Conservation (phyloP, 30 jellyfish, hydroid and myxozoan genomes). For the Pseudorhiza aurosa region DNA sequence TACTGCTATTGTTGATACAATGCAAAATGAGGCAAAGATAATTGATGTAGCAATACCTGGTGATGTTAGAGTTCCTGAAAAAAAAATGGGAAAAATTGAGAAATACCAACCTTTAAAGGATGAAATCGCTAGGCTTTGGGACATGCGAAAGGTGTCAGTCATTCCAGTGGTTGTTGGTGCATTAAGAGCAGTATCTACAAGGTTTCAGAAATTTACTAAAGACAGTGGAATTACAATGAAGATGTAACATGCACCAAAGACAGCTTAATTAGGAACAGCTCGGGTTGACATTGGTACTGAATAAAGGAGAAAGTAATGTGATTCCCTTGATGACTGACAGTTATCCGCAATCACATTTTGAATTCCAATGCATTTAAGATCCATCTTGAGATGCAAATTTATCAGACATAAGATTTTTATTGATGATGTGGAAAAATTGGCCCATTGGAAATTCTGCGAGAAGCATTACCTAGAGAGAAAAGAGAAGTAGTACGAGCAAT, state of each 20-base stretch:
- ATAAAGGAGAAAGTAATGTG: no score
- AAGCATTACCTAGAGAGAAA: background rate
- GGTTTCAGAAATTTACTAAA: no score
- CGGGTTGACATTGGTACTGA: no score
- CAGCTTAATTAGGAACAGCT: no score
- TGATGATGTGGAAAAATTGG: background rate
- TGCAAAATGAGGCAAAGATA: background rate
- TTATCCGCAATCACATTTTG: no score
- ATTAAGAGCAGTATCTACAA: background rate
- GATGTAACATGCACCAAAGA: no score
- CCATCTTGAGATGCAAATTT: no score
- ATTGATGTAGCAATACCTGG: slow-evolving; percentile 31
- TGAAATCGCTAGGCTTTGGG: slow-evolving; percentile 31
- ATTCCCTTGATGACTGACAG: no score
- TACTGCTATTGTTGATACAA: no score
- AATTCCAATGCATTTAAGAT: no score
- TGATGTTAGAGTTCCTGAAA: background rate
- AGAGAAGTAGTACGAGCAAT: slow-evolving; percentile 22
- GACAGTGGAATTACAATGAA: no score
- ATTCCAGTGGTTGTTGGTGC: slow-evolving; percentile 31
- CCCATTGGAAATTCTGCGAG: slow-evolving; percentile 1
- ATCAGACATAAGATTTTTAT: no score
- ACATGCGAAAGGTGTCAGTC: slow-evolving; percentile 25
- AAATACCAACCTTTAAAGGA: slow-evolving; percentile 21
- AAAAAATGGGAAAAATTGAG: background rate